A percentile compares a stretch with the other conserved stretches of the same genome.
Evolutionary conservation across 2,888 invertebrate genomes (phyloP).

Genomic region (Embidobia sp.): DNA sequence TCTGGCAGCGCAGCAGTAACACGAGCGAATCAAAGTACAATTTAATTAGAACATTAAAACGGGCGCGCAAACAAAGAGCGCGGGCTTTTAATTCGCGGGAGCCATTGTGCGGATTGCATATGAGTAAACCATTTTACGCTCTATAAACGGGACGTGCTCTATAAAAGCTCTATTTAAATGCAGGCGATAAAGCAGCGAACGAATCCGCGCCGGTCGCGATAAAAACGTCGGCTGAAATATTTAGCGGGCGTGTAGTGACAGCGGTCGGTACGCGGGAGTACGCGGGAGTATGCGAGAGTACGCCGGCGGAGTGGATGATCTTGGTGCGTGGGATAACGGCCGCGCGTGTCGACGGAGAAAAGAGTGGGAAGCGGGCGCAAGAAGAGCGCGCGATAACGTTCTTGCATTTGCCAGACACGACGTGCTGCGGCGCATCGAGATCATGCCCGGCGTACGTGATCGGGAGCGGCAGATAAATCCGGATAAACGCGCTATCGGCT

Average conservation of each 20-base stretch:
- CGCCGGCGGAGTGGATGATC: slow-evolving; percentile 11
- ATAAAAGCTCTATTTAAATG: slow-evolving; percentile 55
- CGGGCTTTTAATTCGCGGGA: slow-evolving; percentile 34
- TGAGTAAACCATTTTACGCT: slow-evolving; percentile 46
- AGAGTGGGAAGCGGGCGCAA: slow-evolving; percentile 57
- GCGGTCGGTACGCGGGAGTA: slow-evolving; percentile 19
- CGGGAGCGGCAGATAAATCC: slow-evolving; percentile 37
- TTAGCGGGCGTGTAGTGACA: slow-evolving; percentile 21
- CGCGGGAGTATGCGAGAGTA: too few species aligned
- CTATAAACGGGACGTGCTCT: slow-evolving; percentile 49
- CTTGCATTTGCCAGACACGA: slow-evolving; percentile 64
- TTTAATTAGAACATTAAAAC: slow-evolving; percentile 47
- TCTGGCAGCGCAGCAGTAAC: slow-evolving; percentile 16
- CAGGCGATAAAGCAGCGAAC: slow-evolving; percentile 46
- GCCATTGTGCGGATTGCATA: slow-evolving; percentile 25
- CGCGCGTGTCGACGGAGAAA: slow-evolving; percentile 71
- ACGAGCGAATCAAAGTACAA: slow-evolving; percentile 28
- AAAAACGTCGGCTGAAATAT: slow-evolving; percentile 45
- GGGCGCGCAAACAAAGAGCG: slow-evolving; percentile 18
- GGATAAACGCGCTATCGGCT: slow-evolving; percentile 28
- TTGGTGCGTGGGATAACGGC: slow-evolving; percentile 68
- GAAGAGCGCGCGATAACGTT: slow-evolving; percentile 72
- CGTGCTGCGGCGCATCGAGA: slow-evolving; percentile 38
- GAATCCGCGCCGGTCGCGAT: slow-evolving; percentile 41
- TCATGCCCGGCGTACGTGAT: slow-evolving; percentile 40